Base-by-base conservation (phyloP, 2,888 invertebrate species). In the Synergus japonicus region DNA sequence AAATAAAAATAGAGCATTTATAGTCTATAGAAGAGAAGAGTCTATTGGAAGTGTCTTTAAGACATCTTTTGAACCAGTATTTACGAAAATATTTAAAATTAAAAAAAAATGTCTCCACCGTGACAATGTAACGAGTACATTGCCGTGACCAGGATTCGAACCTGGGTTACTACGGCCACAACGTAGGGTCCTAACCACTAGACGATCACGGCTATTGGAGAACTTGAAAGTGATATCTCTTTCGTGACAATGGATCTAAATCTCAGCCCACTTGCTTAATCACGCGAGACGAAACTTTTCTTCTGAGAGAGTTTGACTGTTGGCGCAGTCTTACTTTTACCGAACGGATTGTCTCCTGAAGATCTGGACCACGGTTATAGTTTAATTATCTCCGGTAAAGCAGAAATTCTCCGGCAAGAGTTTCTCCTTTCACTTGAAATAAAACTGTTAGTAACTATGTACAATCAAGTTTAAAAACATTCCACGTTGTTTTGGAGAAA, bases 141-240 rank as follows among this genome's bases (percentile, higher is more conserved):
- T 37, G 29, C 15, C 15, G 29, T 65, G 29, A 41, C 37, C 13
- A 65, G 65, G 92, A 92, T 92, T 92, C 92, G 91, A 92, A 92
- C 92, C 92, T 92, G 92, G 92, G 92, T 92, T 92, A 91, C 92
- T 92, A 91, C 92, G 92, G 92, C 92, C 92, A 92, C 92, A 92
- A 92, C 92, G 92, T 92, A 91, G 91, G 91, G 92, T 92, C 92
- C 90, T 91, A 89, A 91, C 79, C 78, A 82, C 79, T 85, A 86
- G 85, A 86, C 85, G 86, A 86, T 86, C 86, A 85, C 86, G 84
- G 86, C 86, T 86, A 85, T 76, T 29, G 22, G 46, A 46, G 67
- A 46, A 64, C 64, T 37, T 64, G 64, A 13, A 15, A 4, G 49
- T n/a, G n/a, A 49, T n/a, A 4, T 49, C 13, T 49, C 49, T n/a